These are phyloP conservation scores for Dendrophyllia cribrosa DNA, from an alignment of 64 coral and sea anemone genomes.

Conservation along the genomic window DNA sequence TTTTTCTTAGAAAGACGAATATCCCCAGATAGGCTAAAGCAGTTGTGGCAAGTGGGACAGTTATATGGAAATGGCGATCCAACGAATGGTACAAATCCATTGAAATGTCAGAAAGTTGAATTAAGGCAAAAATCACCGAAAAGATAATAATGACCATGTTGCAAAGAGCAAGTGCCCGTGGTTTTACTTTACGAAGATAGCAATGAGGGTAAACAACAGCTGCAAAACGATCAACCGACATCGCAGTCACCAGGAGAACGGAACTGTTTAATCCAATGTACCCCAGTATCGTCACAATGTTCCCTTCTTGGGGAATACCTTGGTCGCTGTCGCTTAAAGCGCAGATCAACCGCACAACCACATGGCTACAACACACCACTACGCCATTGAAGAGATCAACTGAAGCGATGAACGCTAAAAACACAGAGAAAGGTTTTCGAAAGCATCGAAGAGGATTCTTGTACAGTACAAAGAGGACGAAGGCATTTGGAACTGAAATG, in stretches of 20 bases:
- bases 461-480: background rate
- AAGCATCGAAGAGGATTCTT: background rate
- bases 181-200: background rate
- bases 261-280: constrained; percentile 22
- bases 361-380: background rate
- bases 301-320: background rate
- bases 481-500: background rate
- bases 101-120: constrained; percentile 1
- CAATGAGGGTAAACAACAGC: constrained; percentile 12
- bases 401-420: background rate
- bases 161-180: background rate
- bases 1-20: background rate
- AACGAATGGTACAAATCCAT: background rate
- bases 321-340: background rate
- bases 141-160: background rate
- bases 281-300: background rate
- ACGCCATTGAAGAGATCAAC: constrained; percentile 12
- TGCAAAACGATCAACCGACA: constrained; percentile 5
- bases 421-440: constrained; percentile 7
- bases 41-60: background rate
- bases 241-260: background rate
- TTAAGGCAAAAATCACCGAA: background rate
- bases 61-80: background rate
- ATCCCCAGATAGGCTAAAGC: background rate
- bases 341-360: background rate